phyloP scores from a whole-genome alignment of 92 coral and sea anemone species.

The Pocillopora grandis region DNA sequence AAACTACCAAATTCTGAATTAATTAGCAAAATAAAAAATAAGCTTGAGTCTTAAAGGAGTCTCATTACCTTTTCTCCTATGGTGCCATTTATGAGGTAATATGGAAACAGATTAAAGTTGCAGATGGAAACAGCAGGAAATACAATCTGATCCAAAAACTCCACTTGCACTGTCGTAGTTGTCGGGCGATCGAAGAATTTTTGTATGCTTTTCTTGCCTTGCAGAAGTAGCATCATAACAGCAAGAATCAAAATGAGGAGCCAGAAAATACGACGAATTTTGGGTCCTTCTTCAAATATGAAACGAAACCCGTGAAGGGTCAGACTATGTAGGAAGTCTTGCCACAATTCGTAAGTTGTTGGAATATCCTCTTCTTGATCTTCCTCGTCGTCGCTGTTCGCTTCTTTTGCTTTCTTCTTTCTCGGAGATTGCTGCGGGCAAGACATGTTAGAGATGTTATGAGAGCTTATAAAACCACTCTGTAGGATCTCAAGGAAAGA shows the following conservation, averaged over 20 bases:
- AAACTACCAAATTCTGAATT: not conserved
- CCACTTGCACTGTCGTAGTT: conserved; percentile 96
- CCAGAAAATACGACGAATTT: conserved; percentile 86
- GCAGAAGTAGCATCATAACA: conserved; percentile 73
- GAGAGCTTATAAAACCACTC: conserved; percentile 18
- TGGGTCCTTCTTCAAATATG: conserved; percentile 87
- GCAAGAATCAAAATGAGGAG: conserved; percentile 73
- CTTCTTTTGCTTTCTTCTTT: conserved; percentile 63
- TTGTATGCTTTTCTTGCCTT: conserved; percentile 87
- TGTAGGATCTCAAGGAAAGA: conserved; percentile 31
- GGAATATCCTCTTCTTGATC: conserved; percentile 46
- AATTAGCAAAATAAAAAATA: not conserved
- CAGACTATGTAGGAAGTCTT: conserved; percentile 87
- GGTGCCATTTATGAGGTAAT: conserved; percentile 91
- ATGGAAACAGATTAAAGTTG: conserved; percentile 93
- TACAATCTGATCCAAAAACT: conserved; percentile 85
- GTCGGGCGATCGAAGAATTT: conserved; percentile 95
- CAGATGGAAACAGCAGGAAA: conserved; percentile 98
- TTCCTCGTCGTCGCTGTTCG: conserved; percentile 44
- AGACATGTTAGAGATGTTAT: conserved; percentile 28
- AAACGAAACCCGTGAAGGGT: conserved; percentile 97
- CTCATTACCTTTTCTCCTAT: conserved; percentile 92
- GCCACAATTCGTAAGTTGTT: conserved; percentile 75
- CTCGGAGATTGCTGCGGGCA: conserved; percentile 46
- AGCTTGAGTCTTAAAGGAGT: not conserved